These are phyloP conservation scores for Streblospio benedicti DNA, from an alignment of 1,140 invertebrate species.

Conservation along the genomic window DNA sequence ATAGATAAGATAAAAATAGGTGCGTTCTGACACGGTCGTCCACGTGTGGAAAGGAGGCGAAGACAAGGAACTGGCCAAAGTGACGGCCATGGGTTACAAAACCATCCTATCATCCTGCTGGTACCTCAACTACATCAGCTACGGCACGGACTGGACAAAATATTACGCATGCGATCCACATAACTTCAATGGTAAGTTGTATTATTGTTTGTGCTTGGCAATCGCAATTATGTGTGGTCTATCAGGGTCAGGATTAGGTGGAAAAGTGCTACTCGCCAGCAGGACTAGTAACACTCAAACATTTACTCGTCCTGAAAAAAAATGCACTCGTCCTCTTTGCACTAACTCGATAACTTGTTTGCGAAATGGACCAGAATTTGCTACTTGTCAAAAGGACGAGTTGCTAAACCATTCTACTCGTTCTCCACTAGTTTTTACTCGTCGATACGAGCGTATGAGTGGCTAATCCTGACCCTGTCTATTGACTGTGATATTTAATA, in stretches of 20 bases:
- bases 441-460: too few species aligned
- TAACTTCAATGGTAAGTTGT: slow-evolving; percentile 8
- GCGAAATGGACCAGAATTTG: too few species aligned
- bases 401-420: too few species aligned
- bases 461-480: too few species aligned
- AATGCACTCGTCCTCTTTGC: not conserved
- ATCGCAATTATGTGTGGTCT: not conserved
- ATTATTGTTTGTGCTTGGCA: not conserved
- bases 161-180: slow-evolving; percentile 63
- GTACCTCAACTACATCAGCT: slow-evolving; percentile 70
- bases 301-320: not conserved
- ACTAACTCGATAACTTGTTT: too few species aligned
- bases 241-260: not conserved
- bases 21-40: slow-evolving; percentile 51
- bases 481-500: too few species aligned
- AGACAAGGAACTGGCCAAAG: slow-evolving; percentile 37
- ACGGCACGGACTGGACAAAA: slow-evolving; percentile 65
- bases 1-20: too few species aligned
- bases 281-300: not conserved
- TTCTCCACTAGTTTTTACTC: too few species aligned
- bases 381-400: too few species aligned
- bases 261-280: not conserved
- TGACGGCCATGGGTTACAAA: slow-evolving; percentile 54
- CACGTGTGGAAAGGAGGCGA: slow-evolving; percentile 48
- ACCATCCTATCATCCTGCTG: slow-evolving; percentile 69